Conservation (phyloP, 2,888 invertebrate genomes). For the Eurytoma adleriae region DNA sequence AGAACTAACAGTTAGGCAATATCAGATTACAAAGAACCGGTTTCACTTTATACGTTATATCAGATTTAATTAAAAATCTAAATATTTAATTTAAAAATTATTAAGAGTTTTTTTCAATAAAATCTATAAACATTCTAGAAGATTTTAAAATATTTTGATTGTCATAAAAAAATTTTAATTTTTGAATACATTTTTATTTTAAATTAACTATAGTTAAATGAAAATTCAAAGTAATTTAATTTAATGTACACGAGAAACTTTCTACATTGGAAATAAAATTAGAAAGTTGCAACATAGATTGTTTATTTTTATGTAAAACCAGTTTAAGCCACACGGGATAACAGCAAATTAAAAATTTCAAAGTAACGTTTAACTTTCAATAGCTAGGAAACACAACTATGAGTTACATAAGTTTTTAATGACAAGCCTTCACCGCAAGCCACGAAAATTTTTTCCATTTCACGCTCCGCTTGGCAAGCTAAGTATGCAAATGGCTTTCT, state of each 20-base stretch:
- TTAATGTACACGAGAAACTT: background rate
- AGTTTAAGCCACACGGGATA: background rate
- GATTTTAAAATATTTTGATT: too few species aligned
- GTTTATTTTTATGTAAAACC: background rate
- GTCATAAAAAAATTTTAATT: too few species aligned
- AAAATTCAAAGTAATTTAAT: background rate
- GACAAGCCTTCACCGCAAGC: slow-evolving; percentile 14
- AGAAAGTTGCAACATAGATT: slow-evolving; percentile 1
- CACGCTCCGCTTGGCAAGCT: background rate
- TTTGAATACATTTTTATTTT: too few species aligned
- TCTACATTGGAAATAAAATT: background rate
- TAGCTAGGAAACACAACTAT: background rate
- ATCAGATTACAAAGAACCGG: slow-evolving; percentile 75
- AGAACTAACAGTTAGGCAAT: slow-evolving; percentile 70
- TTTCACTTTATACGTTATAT: slow-evolving; percentile 43
- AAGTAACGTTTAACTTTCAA: background rate
- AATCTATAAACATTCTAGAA: too few species aligned
- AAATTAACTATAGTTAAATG: too few species aligned
- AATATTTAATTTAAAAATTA: background rate
- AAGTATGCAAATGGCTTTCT: background rate
- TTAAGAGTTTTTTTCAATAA: background rate
- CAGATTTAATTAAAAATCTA: slow-evolving; percentile 19
- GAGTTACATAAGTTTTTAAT: slow-evolving; percentile 27
- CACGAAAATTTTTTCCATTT: slow-evolving; percentile 8
- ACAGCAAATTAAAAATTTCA: background rate